Evolutionary conservation across 2,113 vertebrate species (phyloP).

Genomic region (Scartelaos histophorus): DNA sequence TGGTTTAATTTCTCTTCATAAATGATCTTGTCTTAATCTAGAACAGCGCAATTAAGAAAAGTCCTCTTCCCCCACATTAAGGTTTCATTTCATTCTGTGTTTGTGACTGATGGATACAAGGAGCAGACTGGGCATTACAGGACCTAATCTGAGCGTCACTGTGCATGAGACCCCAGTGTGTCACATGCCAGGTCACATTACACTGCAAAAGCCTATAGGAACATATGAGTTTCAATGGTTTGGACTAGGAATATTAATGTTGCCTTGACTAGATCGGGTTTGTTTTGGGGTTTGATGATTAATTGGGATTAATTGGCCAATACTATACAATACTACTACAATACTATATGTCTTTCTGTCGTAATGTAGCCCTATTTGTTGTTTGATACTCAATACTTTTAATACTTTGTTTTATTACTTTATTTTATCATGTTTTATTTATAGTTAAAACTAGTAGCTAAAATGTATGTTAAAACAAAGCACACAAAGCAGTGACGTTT

Average conservation of each 20-base stretch:
- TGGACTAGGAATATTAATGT: background rate
- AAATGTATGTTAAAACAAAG: too few species aligned
- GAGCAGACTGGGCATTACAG: slow-evolving; percentile 84
- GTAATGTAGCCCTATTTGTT: too few species aligned
- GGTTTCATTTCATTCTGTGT: slow-evolving; percentile 85
- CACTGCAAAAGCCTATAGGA: background rate
- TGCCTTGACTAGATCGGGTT: too few species aligned
- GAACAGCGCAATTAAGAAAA: slow-evolving; percentile 70
- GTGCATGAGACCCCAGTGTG: slow-evolving; percentile 81
- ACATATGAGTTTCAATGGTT: background rate
- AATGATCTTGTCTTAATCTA: slow-evolving; percentile 79
- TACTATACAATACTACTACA: too few species aligned
- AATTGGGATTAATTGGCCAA: too few species aligned
- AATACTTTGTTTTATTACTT: too few species aligned
- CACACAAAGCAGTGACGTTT: too few species aligned
- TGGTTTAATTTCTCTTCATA: slow-evolving; percentile 71
- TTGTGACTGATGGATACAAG: slow-evolving; percentile 68
- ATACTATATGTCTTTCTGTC: too few species aligned
- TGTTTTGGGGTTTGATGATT: too few species aligned
- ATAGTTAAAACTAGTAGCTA: too few species aligned
- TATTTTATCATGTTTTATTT: too few species aligned
- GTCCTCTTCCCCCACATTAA: slow-evolving; percentile 76
- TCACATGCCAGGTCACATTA: slow-evolving; percentile 74
- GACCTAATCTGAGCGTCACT: slow-evolving; percentile 83
- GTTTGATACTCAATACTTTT: too few species aligned